These are phyloP conservation scores for Chelon auratus DNA, from an alignment of 2,797 vertebrate species.

Conservation along the genomic window DNA sequence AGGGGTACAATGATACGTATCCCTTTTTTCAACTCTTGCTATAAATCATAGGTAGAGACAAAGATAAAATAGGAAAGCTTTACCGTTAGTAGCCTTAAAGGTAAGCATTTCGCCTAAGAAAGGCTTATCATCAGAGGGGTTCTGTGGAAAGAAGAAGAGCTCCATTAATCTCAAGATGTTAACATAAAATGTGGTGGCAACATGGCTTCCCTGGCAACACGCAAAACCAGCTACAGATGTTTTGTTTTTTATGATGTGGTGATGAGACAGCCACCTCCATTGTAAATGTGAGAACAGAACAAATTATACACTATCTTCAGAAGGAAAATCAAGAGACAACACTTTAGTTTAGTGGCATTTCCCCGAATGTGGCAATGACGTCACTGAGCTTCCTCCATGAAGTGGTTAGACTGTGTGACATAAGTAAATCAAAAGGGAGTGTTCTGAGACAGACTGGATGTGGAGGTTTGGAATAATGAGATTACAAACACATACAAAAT, in stretches of 20 bases:
- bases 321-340: slow-evolving; percentile 49
- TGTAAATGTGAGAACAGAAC: slow-evolving; percentile 21
- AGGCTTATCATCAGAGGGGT: fast-evolving
- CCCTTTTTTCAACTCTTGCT: background rate
- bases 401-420: slow-evolving; percentile 51
- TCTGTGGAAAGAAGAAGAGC: slow-evolving; percentile 27
- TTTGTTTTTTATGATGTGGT: background rate
- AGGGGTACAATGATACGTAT: background rate
- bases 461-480: background rate
- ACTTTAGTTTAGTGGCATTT: slow-evolving; percentile 70
- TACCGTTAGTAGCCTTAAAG: background rate
- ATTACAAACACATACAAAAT: slow-evolving; percentile 5
- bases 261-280: background rate
- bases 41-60: background rate
- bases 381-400: slow-evolving; percentile 72
- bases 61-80: no score
- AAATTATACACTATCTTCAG: slow-evolving; percentile 26
- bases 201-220: slow-evolving; percentile 7
- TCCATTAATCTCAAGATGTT: slow-evolving; percentile 9
- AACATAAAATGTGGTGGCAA: background rate
- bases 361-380: slow-evolving; percentile 73
- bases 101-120: slow-evolving; percentile 28
- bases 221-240: background rate
- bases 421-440: slow-evolving; percentile 24
- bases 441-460: slow-evolving; percentile 4